Evolutionary conservation across 2,797 vertebrate genomes (phyloP), one percentile per base, ranked within the genome.

Genomic region (Lophotriccus pileatus): DNA sequence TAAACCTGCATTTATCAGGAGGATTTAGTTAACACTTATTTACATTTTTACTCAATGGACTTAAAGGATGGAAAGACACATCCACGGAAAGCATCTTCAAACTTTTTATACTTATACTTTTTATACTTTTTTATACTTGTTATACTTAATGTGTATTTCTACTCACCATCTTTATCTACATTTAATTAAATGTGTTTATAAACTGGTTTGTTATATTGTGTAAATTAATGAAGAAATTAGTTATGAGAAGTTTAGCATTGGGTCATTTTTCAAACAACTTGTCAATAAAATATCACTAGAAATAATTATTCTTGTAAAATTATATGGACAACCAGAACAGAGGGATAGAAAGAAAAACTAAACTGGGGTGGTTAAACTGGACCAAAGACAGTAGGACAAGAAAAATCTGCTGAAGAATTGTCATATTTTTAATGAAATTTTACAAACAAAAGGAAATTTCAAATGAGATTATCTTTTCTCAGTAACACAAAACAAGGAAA

Each of bases 151-250:
- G 2, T 44, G 32, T 55, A 47, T 49, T 79, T 77, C 7, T 55
- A 91, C 47, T 88, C 46, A 55, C 14, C 36, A 24, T 72, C 76
- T 87, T 94, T 81, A 89, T 43, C 76, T 84, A 78, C 59, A 73
- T 87, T 66, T 62, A 72, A 74, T 63, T 80, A 89, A 96, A 89
- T 28, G 79, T 27, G 28, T 85, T 70, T 74, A 84, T 78, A 77
- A 96, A 96, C 49, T 82, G 37, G 84, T 87, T 96, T 89, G 55
- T 39, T 93, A n/a, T 50, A 82, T 83, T 78, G 88, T 28, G 80
- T 41, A 92, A 96, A 96, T 89, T 70, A 87, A 84, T 63, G 60
- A 92, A 89, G 67, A 52, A 96, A 94, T 36, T 84, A 92, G 64
- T 50, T 89, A 46, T 39, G 66, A 91, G 46, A 92, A 87, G 43